Conservation (phyloP, 2,113 vertebrate genomes). For the Serilophus lunatus region DNA sequence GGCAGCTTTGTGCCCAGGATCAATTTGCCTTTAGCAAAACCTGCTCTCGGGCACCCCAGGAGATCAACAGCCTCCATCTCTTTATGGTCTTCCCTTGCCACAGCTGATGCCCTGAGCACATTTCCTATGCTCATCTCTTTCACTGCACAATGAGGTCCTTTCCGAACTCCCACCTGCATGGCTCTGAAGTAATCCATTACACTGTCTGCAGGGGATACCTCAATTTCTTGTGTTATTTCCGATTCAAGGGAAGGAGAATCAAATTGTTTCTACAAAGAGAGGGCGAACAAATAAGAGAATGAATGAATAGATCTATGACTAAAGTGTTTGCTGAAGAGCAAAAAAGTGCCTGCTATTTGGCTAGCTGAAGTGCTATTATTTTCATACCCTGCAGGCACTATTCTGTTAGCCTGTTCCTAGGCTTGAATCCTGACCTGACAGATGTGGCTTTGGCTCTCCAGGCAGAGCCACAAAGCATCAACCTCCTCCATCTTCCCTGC, state of each 20-base stretch:
- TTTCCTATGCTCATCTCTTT: background rate
- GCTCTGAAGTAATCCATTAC: background rate
- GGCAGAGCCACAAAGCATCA: background rate
- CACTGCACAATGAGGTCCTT: background rate
- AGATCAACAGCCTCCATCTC: background rate
- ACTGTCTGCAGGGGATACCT: background rate
- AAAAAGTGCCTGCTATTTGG: conserved; percentile 47
- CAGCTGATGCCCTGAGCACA: background rate
- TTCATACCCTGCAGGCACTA: conserved; percentile 26
- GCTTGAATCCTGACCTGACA: conserved; percentile 33
- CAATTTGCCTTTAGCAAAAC: background rate
- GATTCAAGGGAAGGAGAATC: background rate
- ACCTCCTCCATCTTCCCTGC: background rate
- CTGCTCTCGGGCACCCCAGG: background rate
- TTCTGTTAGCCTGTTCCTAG: background rate
- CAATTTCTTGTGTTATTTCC: background rate
- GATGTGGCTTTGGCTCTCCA: conserved; percentile 39
- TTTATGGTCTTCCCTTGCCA: background rate
- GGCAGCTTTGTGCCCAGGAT: background rate
- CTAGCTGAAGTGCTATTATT: conserved; percentile 45
- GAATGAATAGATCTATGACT: conserved; percentile 57
- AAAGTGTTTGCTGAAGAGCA: conserved; percentile 36
- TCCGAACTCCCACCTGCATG: background rate
- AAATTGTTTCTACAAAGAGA: background rate
- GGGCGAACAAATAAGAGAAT: conserved; percentile 34